Percentiles rank a stretch among this genome's conserved stretches.
phyloP scores from a whole-genome alignment of 2,888 invertebrate species.

The Willowsia nigromaculata region DNA sequence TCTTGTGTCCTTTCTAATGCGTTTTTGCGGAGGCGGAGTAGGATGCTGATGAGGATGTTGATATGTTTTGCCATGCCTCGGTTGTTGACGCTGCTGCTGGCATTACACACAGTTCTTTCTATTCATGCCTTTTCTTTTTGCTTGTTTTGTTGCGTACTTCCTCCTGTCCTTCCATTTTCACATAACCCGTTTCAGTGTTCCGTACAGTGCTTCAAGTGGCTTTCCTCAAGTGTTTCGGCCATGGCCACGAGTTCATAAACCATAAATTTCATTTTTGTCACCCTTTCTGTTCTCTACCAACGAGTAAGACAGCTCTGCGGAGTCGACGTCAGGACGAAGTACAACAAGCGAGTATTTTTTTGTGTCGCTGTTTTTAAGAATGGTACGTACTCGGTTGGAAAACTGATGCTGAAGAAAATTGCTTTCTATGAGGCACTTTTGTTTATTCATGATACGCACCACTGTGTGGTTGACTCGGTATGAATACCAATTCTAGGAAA shows the following conservation, averaged over 20 bases:
- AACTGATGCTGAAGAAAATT: not conserved
- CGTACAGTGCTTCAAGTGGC: constrained; percentile 15
- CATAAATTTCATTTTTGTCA: constrained; percentile 76
- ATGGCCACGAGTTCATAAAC: constrained; percentile 73
- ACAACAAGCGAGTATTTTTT: too few relatives aligned
- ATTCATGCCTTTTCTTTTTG: constrained; percentile 11
- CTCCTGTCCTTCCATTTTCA: constrained; percentile 23
- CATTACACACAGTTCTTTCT: not conserved
- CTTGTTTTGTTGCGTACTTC: constrained; percentile 49
- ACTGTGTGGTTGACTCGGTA: not conserved
- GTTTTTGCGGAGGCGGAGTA: not conserved
- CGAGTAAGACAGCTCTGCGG: not conserved
- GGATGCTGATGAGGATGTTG: constrained; percentile 7
- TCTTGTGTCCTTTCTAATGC: constrained; percentile 46
- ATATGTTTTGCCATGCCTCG: constrained; percentile 14
- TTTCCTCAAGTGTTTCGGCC: constrained; percentile 64
- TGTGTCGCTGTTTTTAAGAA: not conserved
- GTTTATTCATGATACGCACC: constrained; percentile 6
- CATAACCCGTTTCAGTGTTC: not conserved
- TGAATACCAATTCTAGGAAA: not conserved
- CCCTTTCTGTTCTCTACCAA: constrained; percentile 56
- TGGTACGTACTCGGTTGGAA: not conserved
- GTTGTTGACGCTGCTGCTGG: constrained; percentile 24
- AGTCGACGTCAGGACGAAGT: not conserved
- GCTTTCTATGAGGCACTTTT: not conserved